phyloP scores from a whole-genome alignment of 2,113 vertebrate genomes.

The Varanus komodoensis region DNA sequence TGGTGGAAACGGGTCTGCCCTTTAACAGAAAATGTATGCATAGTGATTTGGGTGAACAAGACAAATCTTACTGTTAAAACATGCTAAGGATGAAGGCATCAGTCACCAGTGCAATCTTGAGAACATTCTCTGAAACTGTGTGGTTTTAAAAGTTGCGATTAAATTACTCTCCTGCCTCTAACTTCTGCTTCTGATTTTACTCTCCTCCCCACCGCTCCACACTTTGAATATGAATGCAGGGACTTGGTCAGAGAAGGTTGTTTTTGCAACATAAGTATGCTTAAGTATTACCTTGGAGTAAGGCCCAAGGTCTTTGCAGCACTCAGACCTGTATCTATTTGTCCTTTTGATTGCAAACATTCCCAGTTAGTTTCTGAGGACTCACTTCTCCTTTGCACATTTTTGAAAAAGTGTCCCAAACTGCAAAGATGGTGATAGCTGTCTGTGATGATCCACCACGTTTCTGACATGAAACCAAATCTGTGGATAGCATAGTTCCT shows the following conservation, averaged over 20 bases:
- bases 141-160: not conserved
- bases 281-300: not conserved
- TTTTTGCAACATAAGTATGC: not conserved
- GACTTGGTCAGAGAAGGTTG: not conserved
- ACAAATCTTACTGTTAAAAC: not conserved
- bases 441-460: not conserved
- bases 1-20: not conserved
- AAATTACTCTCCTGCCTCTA: not conserved
- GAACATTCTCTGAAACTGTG: not conserved
- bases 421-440: not conserved
- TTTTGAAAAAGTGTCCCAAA: not conserved
- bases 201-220: not conserved
- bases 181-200: not conserved
- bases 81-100: not conserved
- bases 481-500: not conserved
- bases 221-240: not conserved
- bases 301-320: not conserved
- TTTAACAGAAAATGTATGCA: not conserved
- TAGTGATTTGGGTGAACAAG: not conserved
- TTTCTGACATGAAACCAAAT: constrained; percentile 1
- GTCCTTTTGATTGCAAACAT: not conserved
- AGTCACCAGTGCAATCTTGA: not conserved
- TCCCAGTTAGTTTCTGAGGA: not conserved
- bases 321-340: not conserved
- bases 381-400: not conserved